Percentiles rank a stretch among this genome's conserved stretches.
These are phyloP conservation scores for Laticauda laticaudata DNA, from an alignment of 2,113 vertebrate genomes.

Conservation along the genomic window DNA sequence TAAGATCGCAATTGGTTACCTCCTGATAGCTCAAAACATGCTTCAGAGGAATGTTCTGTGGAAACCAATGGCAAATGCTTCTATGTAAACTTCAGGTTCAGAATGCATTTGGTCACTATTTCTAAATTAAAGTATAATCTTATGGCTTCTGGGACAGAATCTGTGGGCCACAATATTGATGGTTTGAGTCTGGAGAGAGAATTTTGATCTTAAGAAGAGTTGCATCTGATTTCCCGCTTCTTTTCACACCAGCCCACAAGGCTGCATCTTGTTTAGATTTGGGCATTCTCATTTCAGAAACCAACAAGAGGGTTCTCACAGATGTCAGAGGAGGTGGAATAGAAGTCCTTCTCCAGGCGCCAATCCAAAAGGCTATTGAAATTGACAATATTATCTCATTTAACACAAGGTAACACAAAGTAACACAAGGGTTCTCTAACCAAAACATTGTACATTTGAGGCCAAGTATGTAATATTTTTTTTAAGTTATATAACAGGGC, in stretches of 20 bases:
- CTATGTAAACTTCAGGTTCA: not conserved
- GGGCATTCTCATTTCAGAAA: not conserved
- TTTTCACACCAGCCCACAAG: not conserved
- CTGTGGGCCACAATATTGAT: not conserved
- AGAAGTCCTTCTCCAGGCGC: not conserved
- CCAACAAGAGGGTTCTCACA: not conserved
- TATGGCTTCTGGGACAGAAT: not conserved
- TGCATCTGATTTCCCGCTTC: not conserved
- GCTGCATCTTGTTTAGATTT: not conserved
- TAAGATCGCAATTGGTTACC: not conserved
- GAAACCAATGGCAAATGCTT: slow-evolving; percentile 1
- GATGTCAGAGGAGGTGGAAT: not conserved
- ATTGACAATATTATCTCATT: not conserved
- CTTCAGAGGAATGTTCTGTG: not conserved
- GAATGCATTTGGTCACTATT: not conserved
- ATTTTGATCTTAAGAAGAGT: not conserved
- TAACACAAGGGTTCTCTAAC: not conserved
- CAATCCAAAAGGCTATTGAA: not conserved
- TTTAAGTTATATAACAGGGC: not conserved
- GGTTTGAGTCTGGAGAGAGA: not conserved
- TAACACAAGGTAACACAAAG: too few relatives aligned
- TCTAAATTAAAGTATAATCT: not conserved
- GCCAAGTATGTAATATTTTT: not conserved
- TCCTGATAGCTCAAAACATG: not conserved
- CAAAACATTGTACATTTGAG: not conserved